These are phyloP conservation scores for Aldabrachelys gigantea DNA, from an alignment of 2,113 vertebrate genomes.

Conservation along the genomic window DNA sequence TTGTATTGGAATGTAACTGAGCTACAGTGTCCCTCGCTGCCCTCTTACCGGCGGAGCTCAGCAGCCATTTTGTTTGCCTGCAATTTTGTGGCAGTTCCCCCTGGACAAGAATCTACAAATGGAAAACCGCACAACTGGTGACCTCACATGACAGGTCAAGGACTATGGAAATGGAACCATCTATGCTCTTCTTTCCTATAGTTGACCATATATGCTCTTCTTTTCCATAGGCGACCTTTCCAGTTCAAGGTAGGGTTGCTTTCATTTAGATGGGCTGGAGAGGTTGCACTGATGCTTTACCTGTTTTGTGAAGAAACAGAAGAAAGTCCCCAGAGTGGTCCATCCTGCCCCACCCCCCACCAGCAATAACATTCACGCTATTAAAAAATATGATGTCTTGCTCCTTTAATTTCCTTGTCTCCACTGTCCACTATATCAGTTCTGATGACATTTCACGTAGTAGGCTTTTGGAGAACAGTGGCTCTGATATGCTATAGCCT, in stretches of 20 bases:
- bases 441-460: background rate
- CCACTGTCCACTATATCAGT: too few species aligned
- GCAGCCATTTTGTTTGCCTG: background rate
- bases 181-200: too few species aligned
- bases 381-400: too few species aligned
- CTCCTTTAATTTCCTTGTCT: background rate
- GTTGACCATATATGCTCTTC: too few species aligned
- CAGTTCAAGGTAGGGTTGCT: background rate
- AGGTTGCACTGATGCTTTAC: rapidly evolving
- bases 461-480: background rate
- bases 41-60: rapidly evolving
- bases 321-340: background rate
- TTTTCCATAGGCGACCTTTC: background rate
- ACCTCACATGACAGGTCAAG: background rate
- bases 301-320: background rate
- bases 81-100: too few species aligned
- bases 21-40: background rate
- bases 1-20: background rate
- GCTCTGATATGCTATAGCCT: background rate
- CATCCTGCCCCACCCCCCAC: background rate
- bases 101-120: background rate
- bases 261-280: background rate
- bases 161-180: background rate
- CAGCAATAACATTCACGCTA: background rate
- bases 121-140: background rate